phyloP scores from a whole-genome alignment of 2,113 vertebrate species.

The Chinchilla lanigera region DNA sequence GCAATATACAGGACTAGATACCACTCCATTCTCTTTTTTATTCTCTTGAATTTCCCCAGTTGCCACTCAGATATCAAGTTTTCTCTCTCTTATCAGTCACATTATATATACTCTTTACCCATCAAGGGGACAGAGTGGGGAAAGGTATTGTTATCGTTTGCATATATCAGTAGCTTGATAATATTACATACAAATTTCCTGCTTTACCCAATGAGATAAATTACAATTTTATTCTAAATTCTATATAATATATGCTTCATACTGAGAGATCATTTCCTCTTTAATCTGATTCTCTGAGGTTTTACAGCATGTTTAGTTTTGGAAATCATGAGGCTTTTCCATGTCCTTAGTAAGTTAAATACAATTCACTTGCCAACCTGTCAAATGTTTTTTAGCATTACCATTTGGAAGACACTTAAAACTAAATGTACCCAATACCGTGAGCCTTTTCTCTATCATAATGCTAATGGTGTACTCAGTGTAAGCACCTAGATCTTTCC shows the following conservation, averaged over 20 bases:
- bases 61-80: not conserved
- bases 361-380: not conserved
- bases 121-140: not conserved
- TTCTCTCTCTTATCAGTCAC: not conserved
- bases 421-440: not conserved
- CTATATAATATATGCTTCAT: not conserved
- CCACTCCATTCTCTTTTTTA: not conserved
- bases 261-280: not conserved
- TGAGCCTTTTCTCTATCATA: not conserved
- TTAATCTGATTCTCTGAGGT: not conserved
- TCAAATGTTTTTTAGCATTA: not conserved
- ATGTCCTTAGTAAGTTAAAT: not conserved
- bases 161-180: not conserved
- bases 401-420: not conserved
- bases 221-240: not conserved
- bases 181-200: not conserved
- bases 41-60: not conserved
- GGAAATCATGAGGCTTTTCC: not conserved
- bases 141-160: not conserved
- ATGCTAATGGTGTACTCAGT: not conserved
- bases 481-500: not conserved
- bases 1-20: not conserved
- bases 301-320: not conserved
- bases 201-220: not conserved
- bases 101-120: not conserved